These are phyloP conservation scores for Apolygus lucorum DNA, from an alignment of 1,140 invertebrate species.

Conservation along the genomic window DNA sequence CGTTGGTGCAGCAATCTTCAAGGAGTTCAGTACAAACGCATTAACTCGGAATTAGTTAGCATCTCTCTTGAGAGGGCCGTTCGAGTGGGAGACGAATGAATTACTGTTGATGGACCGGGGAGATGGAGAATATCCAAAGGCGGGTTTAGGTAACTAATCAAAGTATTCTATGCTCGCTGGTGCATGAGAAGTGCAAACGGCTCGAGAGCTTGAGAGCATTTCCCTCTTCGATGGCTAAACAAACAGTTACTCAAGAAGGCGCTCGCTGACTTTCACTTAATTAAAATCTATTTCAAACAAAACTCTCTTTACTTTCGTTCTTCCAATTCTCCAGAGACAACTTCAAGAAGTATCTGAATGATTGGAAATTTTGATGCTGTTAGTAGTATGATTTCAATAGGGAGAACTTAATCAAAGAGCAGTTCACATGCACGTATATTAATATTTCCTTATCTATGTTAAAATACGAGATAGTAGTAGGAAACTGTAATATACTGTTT, in stretches of 20 bases:
- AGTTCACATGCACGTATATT: no score
- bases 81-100: constrained; percentile 10
- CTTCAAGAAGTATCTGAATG: no score
- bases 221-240: constrained; percentile 10
- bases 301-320: not conserved
- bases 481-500: no score
- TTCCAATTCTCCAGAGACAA: not conserved
- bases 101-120: constrained; percentile 1
- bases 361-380: no score
- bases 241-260: constrained; percentile 11
- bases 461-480: no score
- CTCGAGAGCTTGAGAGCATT: constrained; percentile 9
- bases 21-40: not conserved
- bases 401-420: no score
- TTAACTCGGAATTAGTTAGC: constrained; percentile 13
- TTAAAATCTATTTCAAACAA: constrained; percentile 14
- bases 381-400: no score
- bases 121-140: constrained; percentile 7
- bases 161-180: constrained; percentile 13
- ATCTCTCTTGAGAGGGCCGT: not conserved
- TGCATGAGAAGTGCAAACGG: constrained; percentile 10
- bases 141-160: constrained; percentile 12
- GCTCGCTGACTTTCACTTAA: constrained; percentile 6
- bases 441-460: no score
- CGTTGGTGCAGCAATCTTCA: no score